These are phyloP conservation scores for Eumeta japonica DNA, from an alignment of 1,140 invertebrate species.

Conservation along the genomic window DNA sequence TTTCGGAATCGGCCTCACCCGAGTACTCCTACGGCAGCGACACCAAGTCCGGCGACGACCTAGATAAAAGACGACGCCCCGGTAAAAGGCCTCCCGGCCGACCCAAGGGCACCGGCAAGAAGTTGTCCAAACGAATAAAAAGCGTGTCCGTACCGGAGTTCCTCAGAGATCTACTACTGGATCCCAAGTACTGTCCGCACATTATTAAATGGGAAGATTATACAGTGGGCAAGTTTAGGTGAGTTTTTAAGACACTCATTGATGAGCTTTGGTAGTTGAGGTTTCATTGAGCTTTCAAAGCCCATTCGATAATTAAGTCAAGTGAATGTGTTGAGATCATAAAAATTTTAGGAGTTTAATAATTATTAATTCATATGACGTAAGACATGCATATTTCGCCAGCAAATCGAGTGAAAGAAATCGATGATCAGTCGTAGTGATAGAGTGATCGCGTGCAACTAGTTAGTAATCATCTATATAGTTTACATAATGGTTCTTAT, in stretches of 20 bases:
- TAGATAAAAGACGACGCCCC: slow-evolving; percentile 29
- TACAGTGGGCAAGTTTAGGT: slow-evolving; percentile 76
- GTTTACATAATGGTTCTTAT: not conserved
- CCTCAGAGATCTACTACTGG: slow-evolving; percentile 74
- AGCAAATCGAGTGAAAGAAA: too few species aligned
- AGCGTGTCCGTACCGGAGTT: slow-evolving; percentile 73
- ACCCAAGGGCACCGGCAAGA: slow-evolving; percentile 52
- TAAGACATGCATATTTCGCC: too few species aligned
- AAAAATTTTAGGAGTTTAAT: too few species aligned
- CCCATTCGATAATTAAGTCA: too few species aligned
- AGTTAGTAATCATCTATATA: too few species aligned
- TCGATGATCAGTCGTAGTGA: too few species aligned
- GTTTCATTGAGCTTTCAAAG: too few species aligned
- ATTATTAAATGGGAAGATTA: slow-evolving; percentile 88
- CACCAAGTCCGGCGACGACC: slow-evolving; percentile 42
- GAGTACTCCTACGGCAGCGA: slow-evolving; percentile 40
- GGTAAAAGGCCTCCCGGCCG: slow-evolving; percentile 31
- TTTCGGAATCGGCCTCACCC: slow-evolving; percentile 32
- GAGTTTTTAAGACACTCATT: too few species aligned
- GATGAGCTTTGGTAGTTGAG: too few species aligned
- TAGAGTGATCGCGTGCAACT: too few species aligned
- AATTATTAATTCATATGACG: too few species aligned
- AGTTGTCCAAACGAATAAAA: slow-evolving; percentile 64
- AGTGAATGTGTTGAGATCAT: too few species aligned
- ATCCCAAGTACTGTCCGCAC: slow-evolving; percentile 74